Base-by-base conservation (phyloP, 2,113 vertebrate species). In the Gnathonemus longibarbis region DNA sequence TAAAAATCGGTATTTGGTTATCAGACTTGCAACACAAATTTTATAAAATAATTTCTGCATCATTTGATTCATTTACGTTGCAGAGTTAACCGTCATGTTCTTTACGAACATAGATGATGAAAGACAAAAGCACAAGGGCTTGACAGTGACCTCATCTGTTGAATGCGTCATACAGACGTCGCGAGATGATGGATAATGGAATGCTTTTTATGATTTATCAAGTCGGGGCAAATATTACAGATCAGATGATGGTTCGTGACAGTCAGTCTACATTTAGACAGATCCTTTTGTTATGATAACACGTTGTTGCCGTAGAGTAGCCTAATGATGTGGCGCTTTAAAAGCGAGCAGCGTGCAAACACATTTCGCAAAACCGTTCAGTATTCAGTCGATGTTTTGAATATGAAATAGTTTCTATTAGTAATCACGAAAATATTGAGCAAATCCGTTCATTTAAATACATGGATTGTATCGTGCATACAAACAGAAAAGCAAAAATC, bases 161-260 rank as follows among this genome's bases (percentile, higher is more conserved):
- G 83, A 45, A 42, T 89, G 89, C 77, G 89, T 89, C 77, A 89
- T 52, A 24, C n/a, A 45, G 77, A 58, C 83, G 89, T 62, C 49
- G 66, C 42, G 50, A 46, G 48, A 53, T 27, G 45, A 46, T 42
- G 21, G 83, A 84, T 84, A 84, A 84, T 24, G 83, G 31, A 88
- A 58, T 88, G 42, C 11, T 46, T 58, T 58, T 45, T 66, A 46
- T 66, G 58, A 42, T 35, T n/a, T 70, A 62, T 88, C 88, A 88
- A n/a, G 39, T 48, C 62, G n/a, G 39, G 8, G 58, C 39, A 88
- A 88, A 88, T 88, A 7, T 24, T 74, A 46, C 56, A 42, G 19
- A 13, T 88, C 17, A 58, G 15, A 58, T 66, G 87, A 88, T 88
- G 1, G 35, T 80, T 19, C 35, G 74, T 35, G 74, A 42, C 74